These are phyloP conservation scores for Odontocerum albicorne DNA, from an alignment of 2,888 invertebrate genomes.

Conservation along the genomic window DNA sequence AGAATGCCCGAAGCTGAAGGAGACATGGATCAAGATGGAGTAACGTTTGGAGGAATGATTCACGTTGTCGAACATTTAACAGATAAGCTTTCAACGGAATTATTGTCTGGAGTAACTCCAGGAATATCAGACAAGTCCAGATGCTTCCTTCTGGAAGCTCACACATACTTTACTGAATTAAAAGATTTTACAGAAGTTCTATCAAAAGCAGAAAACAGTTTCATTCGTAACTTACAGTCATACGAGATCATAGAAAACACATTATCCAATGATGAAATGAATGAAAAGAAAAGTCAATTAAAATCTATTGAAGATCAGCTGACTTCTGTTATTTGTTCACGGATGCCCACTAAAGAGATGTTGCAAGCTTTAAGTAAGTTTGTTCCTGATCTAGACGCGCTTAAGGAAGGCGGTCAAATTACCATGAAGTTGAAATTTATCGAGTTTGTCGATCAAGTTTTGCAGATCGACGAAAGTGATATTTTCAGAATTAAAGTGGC, in stretches of 20 bases:
- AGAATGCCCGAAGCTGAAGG: not conserved
- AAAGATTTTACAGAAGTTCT: not conserved
- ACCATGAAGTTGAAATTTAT: conserved; percentile 1
- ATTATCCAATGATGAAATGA: not conserved
- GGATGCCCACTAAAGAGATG: not conserved
- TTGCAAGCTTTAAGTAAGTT: not conserved
- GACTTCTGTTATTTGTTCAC: not conserved
- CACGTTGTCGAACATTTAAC: not conserved
- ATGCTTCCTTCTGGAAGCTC: conserved; percentile 6
- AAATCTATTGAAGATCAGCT: not conserved
- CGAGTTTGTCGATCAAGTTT: conserved; percentile 1
- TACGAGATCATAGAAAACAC: not conserved
- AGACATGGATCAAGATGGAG: too few relatives aligned
- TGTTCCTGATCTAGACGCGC: not conserved
- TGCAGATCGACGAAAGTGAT: conserved; percentile 1
- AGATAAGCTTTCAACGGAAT: not conserved
- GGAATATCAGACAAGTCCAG: conserved; percentile 2
- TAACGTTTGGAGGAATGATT: not conserved
- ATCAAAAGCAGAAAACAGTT: not conserved
- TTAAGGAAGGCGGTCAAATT: not conserved
- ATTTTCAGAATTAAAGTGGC: not conserved
- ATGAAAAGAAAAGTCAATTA: not conserved
- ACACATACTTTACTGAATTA: not conserved
- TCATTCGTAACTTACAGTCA: not conserved
- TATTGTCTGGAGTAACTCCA: not conserved